Evolutionary conservation across 2,797 vertebrate genomes (phyloP).

Genomic region (Spondyliosoma cantharus): DNA sequence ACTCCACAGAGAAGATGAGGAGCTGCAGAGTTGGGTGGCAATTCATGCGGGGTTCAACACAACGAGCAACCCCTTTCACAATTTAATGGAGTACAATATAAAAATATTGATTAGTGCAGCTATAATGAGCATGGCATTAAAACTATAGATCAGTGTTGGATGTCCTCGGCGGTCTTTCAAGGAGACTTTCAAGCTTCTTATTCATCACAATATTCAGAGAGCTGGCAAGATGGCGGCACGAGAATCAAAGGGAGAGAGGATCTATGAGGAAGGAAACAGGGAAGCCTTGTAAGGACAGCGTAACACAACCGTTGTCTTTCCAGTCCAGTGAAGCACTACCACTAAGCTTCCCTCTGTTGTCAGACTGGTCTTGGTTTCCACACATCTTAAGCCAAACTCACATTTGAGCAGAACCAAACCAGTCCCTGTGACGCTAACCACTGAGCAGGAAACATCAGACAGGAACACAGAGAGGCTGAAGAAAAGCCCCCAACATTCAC

Average conservation of each 20-base stretch:
- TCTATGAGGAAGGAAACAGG: conserved; percentile 2
- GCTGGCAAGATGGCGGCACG: conserved; percentile 8
- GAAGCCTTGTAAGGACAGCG: conserved; percentile 17
- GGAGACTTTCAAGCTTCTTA: conserved; percentile 16
- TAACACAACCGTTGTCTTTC: conserved; percentile 51
- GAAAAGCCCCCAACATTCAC: conserved; percentile 57
- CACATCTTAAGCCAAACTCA: conserved; percentile 52
- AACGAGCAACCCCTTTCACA: conserved; percentile 16
- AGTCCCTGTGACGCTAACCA: conserved; percentile 35
- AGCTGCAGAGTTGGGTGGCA: conserved; percentile 1
- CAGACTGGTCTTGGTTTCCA: conserved; percentile 54
- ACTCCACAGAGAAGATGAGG: not conserved
- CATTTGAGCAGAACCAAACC: conserved; percentile 50
- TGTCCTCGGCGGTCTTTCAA: not conserved
- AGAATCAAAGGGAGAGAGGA: conserved; percentile 12
- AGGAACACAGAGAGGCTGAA: conserved; percentile 18
- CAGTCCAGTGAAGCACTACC: conserved; percentile 51
- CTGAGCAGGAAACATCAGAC: conserved; percentile 39
- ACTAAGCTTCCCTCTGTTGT: conserved; percentile 45
- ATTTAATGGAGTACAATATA: conserved; percentile 44
- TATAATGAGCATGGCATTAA: conserved; percentile 25
- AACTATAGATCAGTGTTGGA: conserved; percentile 20
- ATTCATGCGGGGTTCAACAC: not conserved
- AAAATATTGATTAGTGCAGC: conserved; percentile 46
- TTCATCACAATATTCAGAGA: not conserved